Percentiles rank a stretch among this genome's conserved stretches.
Evolutionary conservation across 1,140 invertebrate species (phyloP).

Genomic region (Aethina tumida): DNA sequence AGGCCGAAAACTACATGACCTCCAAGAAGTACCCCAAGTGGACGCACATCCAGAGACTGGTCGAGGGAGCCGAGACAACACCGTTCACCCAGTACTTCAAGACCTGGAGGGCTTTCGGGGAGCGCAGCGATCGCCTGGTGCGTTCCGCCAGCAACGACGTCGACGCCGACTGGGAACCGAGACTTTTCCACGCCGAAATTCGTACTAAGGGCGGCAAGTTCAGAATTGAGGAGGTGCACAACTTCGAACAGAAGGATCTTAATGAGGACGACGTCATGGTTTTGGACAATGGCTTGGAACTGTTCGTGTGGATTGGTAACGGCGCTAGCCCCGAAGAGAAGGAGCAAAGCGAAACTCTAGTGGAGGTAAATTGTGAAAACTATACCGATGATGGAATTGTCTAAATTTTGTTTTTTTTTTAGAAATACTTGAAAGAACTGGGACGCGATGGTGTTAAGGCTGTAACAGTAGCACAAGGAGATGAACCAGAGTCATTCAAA

Average conservation of each 20-base stretch:
- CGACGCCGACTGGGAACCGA: constrained; percentile 33
- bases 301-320: constrained; percentile 67
- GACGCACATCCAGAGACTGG: constrained; percentile 62
- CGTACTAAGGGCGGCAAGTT: constrained; percentile 43
- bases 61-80: constrained; percentile 63
- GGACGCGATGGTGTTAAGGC: constrained; percentile 47
- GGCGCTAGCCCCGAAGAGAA: constrained; percentile 60
- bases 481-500: constrained; percentile 58
- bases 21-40: constrained; percentile 67
- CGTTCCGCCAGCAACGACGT: constrained; percentile 32
- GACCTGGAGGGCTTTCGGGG: constrained; percentile 58
- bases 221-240: constrained; percentile 56
- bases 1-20: constrained; percentile 60
- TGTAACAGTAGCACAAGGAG: constrained; percentile 52
- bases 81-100: constrained; percentile 71
- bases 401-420: constrained; percentile 30
- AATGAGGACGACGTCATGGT: constrained; percentile 68
- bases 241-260: constrained; percentile 59
- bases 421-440: constrained; percentile 48
- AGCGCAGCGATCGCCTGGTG: constrained; percentile 45
- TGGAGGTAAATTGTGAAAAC: constrained; percentile 14
- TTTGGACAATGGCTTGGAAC: constrained; percentile 44
- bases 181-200: constrained; percentile 58
- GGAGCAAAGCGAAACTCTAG: constrained; percentile 18
- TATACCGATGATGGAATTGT: neutral